These are phyloP conservation scores for Gallinago paraguaiae DNA, from an alignment of 2,113 vertebrate species.

Conservation along the genomic window DNA sequence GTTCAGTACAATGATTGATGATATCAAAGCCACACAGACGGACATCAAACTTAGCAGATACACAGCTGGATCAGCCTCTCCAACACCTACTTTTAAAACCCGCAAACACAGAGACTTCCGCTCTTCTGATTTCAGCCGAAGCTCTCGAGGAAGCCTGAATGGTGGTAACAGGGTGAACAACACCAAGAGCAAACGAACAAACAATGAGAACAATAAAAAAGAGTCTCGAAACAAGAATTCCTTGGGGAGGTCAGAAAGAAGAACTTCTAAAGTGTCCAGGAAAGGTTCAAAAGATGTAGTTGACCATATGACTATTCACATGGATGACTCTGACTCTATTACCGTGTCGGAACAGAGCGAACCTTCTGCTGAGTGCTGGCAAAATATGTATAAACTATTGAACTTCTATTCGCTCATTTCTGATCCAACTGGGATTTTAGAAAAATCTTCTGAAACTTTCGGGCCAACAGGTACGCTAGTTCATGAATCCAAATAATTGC, in stretches of 20 bases:
- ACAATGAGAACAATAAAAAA: constrained; percentile 81
- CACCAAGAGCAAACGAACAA: constrained; percentile 84
- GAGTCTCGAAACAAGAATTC: constrained; percentile 89
- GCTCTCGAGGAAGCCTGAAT: constrained; percentile 93
- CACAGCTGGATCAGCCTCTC: constrained; percentile 94
- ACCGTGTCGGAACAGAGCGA: constrained; percentile 98
- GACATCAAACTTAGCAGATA: constrained; percentile 98
- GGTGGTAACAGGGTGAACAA: constrained; percentile 85
- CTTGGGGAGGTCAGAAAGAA: constrained; percentile 88
- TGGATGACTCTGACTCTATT: constrained; percentile 98
- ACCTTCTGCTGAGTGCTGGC: constrained; percentile 98
- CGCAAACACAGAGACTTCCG: constrained; percentile 91
- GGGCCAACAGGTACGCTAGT: constrained; percentile 81
- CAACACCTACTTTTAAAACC: constrained; percentile 94
- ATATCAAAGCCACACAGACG: constrained; percentile 97
- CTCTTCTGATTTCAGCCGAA: constrained; percentile 95
- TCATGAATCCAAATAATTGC: background rate
- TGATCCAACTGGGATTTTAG: constrained; percentile 95
- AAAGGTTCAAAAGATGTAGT: constrained; percentile 97
- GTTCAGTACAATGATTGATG: constrained; percentile 98
- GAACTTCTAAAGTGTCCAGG: constrained; percentile 93
- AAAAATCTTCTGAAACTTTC: constrained; percentile 90
- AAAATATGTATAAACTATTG: constrained; percentile 98
- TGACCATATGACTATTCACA: constrained; percentile 93
- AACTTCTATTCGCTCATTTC: constrained; percentile 99